These are phyloP conservation scores for Melanotaenia maccullochi DNA, from an alignment of 2,797 vertebrate genomes.

Conservation along the genomic window DNA sequence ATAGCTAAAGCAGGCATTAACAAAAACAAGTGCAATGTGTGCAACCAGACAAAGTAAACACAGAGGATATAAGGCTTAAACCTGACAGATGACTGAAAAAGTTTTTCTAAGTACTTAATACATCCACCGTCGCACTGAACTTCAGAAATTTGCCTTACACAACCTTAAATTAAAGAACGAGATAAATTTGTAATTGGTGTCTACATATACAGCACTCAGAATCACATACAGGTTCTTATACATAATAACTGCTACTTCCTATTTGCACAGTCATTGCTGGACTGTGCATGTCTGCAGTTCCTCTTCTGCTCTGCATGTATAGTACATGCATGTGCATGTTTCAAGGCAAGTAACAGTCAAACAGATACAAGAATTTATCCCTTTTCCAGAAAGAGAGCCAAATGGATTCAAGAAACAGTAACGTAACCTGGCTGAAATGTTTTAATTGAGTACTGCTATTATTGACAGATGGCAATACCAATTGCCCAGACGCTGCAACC, in stretches of 20 bases:
- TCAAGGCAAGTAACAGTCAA: neutral
- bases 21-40: constrained; percentile 28
- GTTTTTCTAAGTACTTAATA: constrained; percentile 42
- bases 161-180: neutral
- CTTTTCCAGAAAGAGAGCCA: neutral
- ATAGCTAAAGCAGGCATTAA: constrained; percentile 28
- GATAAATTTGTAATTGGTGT: neutral
- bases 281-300: neutral
- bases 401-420: neutral
- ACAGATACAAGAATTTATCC: neutral
- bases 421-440: neutral
- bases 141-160: constrained; percentile 2
- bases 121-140: constrained; percentile 11
- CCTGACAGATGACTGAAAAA: constrained; percentile 30
- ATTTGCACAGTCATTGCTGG: too few relatives aligned
- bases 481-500: too few relatives aligned
- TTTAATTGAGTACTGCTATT: neutral
- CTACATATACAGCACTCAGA: neutral
- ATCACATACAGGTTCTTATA: neutral
- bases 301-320: neutral
- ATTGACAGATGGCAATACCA: too few relatives aligned
- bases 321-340: neutral
- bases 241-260: neutral
- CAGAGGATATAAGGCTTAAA: constrained; percentile 23
- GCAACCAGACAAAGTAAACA: constrained; percentile 28